These are phyloP conservation scores for Scaptomyza parva DNA, from an alignment of 2,888 invertebrate species.

Conservation along the genomic window DNA sequence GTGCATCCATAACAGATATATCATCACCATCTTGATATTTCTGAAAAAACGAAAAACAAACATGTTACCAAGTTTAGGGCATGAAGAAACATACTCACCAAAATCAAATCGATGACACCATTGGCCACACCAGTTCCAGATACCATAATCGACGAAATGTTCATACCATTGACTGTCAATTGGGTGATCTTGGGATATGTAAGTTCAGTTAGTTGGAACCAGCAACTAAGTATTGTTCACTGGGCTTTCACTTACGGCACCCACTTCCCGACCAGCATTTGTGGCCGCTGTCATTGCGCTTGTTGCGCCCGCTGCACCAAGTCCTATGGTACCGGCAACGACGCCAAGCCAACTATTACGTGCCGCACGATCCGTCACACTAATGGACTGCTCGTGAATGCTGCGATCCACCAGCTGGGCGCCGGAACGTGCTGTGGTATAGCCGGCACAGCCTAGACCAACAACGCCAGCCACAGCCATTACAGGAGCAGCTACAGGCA, in stretches of 20 bases:
- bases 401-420: constrained; percentile 70
- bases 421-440: constrained; percentile 71
- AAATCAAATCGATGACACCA: constrained; percentile 75
- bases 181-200: constrained; percentile 57
- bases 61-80: not conserved
- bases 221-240: no score
- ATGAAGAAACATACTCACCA: constrained; percentile 64
- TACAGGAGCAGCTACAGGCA: constrained; percentile 72
- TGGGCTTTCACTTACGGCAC: constrained; percentile 63
- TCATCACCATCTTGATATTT: constrained; percentile 77
- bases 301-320: constrained; percentile 79
- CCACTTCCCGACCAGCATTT: constrained; percentile 71
- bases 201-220: not conserved
- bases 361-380: constrained; percentile 70
- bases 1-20: constrained; percentile 68
- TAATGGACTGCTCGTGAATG: constrained; percentile 80
- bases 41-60: constrained; percentile 46
- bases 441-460: constrained; percentile 67
- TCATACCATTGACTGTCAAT: constrained; percentile 79
- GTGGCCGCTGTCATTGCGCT: constrained; percentile 65
- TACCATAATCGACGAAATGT: constrained; percentile 79
- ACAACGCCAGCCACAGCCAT: constrained; percentile 61
- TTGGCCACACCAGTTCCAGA: constrained; percentile 80
- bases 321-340: constrained; percentile 65
- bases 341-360: constrained; percentile 78